These are phyloP conservation scores for Montipora capitata DNA, from an alignment of 92 coral and sea anemone genomes.

Conservation along the genomic window DNA sequence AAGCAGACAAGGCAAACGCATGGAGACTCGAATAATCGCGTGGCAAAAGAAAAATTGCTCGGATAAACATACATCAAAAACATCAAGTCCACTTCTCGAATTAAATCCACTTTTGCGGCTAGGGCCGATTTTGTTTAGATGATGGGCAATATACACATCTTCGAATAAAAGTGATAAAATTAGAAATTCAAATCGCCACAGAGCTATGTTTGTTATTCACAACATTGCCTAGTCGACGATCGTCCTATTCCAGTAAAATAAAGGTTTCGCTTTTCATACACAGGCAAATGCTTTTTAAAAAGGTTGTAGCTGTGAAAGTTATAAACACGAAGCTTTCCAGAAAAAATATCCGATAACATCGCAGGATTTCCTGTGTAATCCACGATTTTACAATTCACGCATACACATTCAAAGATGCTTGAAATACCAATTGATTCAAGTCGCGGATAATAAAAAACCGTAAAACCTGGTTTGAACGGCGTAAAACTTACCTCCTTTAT, in stretches of 20 bases:
- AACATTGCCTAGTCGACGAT: constrained; percentile 72
- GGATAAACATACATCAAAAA: background rate
- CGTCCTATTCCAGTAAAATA: constrained; percentile 71
- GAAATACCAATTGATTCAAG: constrained; percentile 63
- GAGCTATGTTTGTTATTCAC: constrained; percentile 87
- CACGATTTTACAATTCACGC: constrained; percentile 60
- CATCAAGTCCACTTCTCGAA: background rate
- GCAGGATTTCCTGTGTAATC: constrained; percentile 29
- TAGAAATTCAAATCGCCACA: constrained; percentile 84
- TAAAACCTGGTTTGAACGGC: constrained; percentile 38
- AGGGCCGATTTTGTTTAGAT: constrained; percentile 31
- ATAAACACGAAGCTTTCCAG: background rate
- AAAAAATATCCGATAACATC: constrained; percentile 16
- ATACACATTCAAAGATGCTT: constrained; percentile 54
- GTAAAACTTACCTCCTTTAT: constrained; percentile 29
- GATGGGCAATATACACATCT: constrained; percentile 60
- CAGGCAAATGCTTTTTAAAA: constrained; percentile 13
- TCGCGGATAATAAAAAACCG: constrained; percentile 49
- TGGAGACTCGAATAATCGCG: background rate
- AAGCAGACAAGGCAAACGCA: background rate
- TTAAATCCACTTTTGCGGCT: background rate
- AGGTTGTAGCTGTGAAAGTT: background rate
- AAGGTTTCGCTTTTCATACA: constrained; percentile 54
- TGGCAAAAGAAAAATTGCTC: background rate
- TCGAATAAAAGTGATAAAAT: constrained; percentile 84